Evolutionary conservation across 2,113 vertebrate species (phyloP).

Genomic region (Petromus typicus): DNA sequence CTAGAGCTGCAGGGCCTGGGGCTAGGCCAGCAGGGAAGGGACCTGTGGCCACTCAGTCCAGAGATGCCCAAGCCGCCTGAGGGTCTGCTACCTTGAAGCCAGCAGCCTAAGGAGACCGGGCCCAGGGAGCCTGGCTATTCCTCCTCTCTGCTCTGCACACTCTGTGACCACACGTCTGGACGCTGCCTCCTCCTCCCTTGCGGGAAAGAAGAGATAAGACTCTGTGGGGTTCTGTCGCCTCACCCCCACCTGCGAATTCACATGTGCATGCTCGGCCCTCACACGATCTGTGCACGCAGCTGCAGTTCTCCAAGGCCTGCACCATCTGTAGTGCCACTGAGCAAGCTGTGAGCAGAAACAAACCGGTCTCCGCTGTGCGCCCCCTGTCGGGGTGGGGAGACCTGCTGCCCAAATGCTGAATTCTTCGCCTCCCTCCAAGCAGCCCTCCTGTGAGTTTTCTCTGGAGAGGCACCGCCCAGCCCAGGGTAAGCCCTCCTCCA

Average conservation of each 20-base stretch:
- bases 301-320: not conserved
- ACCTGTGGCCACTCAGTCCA: not conserved
- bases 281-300: not conserved
- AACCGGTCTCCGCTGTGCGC: not conserved
- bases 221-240: too few species aligned
- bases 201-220: not conserved
- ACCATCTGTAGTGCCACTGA: not conserved
- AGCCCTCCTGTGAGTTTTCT: not conserved
- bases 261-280: not conserved
- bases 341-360: not conserved
- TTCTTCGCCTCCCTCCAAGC: not conserved
- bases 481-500: not conserved
- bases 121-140: not conserved
- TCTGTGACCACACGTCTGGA: not conserved
- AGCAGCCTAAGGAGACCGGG: not conserved
- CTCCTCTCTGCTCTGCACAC: not conserved
- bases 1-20: not conserved
- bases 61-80: not conserved
- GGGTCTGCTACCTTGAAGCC: not conserved
- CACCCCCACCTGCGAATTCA: not conserved
- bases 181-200: not conserved
- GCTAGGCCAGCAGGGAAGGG: not conserved
- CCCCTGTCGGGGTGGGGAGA: not conserved
- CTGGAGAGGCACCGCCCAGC: not conserved
- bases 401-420: not conserved